Evolutionary conservation across 2,888 invertebrate species (phyloP).

Genomic region (Sphaeridia pumilis): DNA sequence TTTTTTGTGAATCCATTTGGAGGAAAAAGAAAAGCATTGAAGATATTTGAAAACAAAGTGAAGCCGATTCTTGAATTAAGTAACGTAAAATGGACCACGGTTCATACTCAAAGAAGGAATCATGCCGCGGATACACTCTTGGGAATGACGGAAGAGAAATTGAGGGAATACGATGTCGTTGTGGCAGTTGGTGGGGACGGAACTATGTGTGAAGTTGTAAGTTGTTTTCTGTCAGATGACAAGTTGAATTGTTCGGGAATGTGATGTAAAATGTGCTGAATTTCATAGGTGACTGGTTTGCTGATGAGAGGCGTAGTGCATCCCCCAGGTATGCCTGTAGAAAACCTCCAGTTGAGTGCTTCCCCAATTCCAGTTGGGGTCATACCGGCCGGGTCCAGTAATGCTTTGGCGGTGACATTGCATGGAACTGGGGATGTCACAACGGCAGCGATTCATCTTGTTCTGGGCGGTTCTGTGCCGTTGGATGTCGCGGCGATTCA

Average conservation of each 20-base stretch:
- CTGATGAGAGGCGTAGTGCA: constrained; percentile 21
- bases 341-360: constrained; percentile 25
- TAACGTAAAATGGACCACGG: constrained; percentile 53
- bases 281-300: constrained; percentile 29
- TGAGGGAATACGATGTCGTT: constrained; percentile 48
- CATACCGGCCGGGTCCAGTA: constrained; percentile 35
- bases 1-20: constrained; percentile 76
- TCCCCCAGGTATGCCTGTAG: constrained; percentile 11
- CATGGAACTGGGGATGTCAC: constrained; percentile 67
- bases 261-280: background rate
- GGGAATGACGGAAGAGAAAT: constrained; percentile 43
- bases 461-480: constrained; percentile 47
- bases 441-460: constrained; percentile 69
- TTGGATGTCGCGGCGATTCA: constrained; percentile 35
- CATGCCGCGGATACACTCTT: constrained; percentile 60
- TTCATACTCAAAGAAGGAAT: constrained; percentile 60
- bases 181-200: constrained; percentile 80
- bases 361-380: constrained; percentile 25
- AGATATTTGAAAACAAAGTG: constrained; percentile 61
- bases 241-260: too few relatives aligned
- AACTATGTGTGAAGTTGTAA: constrained; percentile 65
- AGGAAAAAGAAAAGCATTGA: constrained; percentile 59
- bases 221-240: too few relatives aligned
- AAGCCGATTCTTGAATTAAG: constrained; percentile 54
- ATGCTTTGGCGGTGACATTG: constrained; percentile 64